phyloP scores from a whole-genome alignment of 1,140 invertebrate species.

The Ptiloglossa arizonensis region DNA sequence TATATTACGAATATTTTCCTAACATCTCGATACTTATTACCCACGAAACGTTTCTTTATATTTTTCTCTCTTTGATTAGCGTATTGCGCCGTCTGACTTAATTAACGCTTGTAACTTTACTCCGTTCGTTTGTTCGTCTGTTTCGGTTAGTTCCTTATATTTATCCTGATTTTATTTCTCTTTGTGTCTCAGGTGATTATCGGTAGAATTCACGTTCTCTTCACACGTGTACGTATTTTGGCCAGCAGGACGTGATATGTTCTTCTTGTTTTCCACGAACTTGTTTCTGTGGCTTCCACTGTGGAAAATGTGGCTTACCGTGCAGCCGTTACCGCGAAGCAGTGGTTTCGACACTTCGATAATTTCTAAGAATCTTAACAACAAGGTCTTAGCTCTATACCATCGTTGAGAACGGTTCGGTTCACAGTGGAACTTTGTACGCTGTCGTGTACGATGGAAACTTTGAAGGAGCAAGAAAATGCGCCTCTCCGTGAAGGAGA shows the following conservation, averaged over 20 bases:
- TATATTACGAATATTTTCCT: too few species aligned
- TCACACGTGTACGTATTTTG: too few species aligned
- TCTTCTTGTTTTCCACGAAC: not conserved
- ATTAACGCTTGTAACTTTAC: too few species aligned
- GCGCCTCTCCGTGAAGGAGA: not conserved
- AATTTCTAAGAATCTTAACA: slow-evolving; percentile 49
- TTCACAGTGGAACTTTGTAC: not conserved
- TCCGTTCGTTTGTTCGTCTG: too few species aligned
- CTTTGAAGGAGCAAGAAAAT: slow-evolving; percentile 22
- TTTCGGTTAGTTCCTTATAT: too few species aligned
- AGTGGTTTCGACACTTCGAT: not conserved
- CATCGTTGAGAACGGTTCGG: slow-evolving; percentile 1
- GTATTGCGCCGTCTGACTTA: too few species aligned
- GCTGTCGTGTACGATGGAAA: slow-evolving; percentile 1
- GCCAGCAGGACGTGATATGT: not conserved
- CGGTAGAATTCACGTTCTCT: too few species aligned
- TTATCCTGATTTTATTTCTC: not conserved
- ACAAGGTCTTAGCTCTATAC: slow-evolving; percentile 7
- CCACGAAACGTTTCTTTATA: too few species aligned
- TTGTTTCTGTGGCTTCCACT: not conserved
- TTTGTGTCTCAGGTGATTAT: not conserved
- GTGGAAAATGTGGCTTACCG: not conserved
- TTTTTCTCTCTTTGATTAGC: too few species aligned
- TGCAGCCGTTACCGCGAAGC: not conserved
- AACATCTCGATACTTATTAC: too few species aligned